These are phyloP conservation scores for Lithosia quadra DNA, from an alignment of 2,888 invertebrate genomes.

Conservation along the genomic window DNA sequence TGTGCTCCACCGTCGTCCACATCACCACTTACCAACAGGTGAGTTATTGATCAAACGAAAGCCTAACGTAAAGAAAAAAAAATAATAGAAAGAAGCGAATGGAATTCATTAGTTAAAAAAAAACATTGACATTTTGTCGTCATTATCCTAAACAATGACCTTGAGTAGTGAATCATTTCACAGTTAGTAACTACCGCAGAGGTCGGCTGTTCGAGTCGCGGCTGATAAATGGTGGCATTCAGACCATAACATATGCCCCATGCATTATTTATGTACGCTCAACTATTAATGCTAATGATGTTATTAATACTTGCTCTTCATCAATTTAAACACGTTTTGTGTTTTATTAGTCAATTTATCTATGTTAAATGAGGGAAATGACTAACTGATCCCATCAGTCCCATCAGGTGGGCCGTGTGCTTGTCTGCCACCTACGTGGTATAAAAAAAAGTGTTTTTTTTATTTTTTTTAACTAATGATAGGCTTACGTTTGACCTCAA, in stretches of 20 bases:
- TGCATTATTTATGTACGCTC: not conserved
- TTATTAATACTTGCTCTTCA: not conserved
- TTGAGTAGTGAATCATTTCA: constrained; percentile 7
- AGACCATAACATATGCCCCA: not conserved
- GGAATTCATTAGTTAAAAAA: not conserved
- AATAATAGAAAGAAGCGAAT: too few relatives aligned
- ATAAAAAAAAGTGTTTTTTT: too few relatives aligned
- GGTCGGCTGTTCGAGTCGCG: not conserved
- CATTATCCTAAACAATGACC: not conserved
- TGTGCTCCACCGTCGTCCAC: too few relatives aligned
- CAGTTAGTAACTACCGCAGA: not conserved
- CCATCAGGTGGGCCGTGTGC: too few relatives aligned
- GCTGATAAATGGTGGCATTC: not conserved
- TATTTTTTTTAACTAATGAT: too few relatives aligned
- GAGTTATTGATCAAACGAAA: too few relatives aligned
- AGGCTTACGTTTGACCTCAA: too few relatives aligned
- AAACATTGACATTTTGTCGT: not conserved
- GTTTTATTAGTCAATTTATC: not conserved
- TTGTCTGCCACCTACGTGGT: too few relatives aligned
- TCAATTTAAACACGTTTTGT: not conserved
- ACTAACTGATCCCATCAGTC: too few relatives aligned
- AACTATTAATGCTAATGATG: not conserved
- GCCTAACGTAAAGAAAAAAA: too few relatives aligned
- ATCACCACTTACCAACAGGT: too few relatives aligned
- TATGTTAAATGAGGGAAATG: not conserved